phyloP scores from a whole-genome alignment of 2,113 vertebrate genomes.

The Hemicordylus capensis region DNA sequence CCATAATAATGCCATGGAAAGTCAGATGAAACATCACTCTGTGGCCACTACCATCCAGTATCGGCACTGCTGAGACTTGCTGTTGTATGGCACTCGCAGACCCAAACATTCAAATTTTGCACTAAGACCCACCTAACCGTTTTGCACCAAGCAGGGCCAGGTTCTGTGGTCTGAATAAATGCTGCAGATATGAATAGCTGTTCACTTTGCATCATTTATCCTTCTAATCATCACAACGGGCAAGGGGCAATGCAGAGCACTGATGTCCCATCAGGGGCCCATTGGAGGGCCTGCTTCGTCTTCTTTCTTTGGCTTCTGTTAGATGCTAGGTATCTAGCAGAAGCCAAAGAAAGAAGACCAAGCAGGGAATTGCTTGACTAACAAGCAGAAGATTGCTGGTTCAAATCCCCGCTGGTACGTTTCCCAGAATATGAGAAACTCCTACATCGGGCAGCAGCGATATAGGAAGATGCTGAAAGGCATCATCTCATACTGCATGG shows the following conservation, averaged over 20 bases:
- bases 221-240: not conserved
- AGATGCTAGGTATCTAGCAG: not conserved
- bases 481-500: too few relatives aligned
- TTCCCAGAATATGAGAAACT: too few relatives aligned
- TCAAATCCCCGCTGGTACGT: too few relatives aligned
- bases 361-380: too few relatives aligned
- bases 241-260: not conserved
- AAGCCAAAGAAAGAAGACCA: not conserved
- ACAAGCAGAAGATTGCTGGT: too few relatives aligned
- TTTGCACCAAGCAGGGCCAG: not conserved
- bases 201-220: not conserved
- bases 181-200: not conserved
- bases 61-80: not conserved
- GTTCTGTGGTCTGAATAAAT: not conserved
- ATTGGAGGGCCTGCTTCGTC: not conserved
- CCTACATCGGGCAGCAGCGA: too few relatives aligned
- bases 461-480: too few relatives aligned
- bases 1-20: not conserved
- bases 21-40: not conserved
- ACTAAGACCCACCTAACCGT: not conserved
- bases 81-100: not conserved
- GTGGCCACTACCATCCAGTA: not conserved
- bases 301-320: not conserved
- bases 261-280: not conserved
- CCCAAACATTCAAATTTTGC: too few relatives aligned